Base-by-base conservation (phyloP, 1,140 invertebrate genomes). In the Eriosoma lanigerum region DNA sequence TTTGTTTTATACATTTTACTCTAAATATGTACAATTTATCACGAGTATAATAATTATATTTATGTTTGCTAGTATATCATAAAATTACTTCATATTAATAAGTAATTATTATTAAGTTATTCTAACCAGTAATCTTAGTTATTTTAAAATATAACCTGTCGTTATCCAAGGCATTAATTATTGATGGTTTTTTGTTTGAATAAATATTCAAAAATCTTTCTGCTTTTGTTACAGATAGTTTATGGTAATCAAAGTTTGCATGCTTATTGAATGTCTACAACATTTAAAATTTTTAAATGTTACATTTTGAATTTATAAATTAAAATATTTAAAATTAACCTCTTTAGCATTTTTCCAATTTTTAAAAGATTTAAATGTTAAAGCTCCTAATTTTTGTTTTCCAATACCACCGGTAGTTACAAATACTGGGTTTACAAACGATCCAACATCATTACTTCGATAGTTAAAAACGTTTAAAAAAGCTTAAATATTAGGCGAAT, bases 1-100 rank as follows among this genome's bases (percentile, higher is more conserved):
- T 60, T 60, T 60, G 56, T 60, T 60, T 29, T 29, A 60, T 58
- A 24, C 13, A 12, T 58, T 58, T 58, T 58, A 58, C 21, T 58
- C 56, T 56, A 56, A 56, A 56, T 24, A 24, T 21, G 10, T 19
- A 21, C 1, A n/a, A 50, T 50, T 50, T 50, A 50, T 50, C 13
- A 50, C 15, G 19, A 50, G 48, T 17, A 13, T 17, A 50, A 50
- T n/a, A n/a, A n/a, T n/a, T n/a, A n/a, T n/a, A n/a, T n/a, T n/a
- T n/a, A n/a, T n/a, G n/a, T n/a, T n/a, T n/a, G n/a, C n/a, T n/a
- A n/a, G n/a, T n/a, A n/a, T n/a, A n/a, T n/a, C n/a, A n/a, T n/a
- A n/a, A n/a, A n/a, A n/a, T n/a, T n/a, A n/a, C n/a, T n/a, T n/a
- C n/a, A n/a, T n/a, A n/a, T n/a, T n/a, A n/a, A n/a, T n/a, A n/a